Evolutionary conservation across 2,797 vertebrate species (phyloP).

Genomic region (Trachops cirrhosus): DNA sequence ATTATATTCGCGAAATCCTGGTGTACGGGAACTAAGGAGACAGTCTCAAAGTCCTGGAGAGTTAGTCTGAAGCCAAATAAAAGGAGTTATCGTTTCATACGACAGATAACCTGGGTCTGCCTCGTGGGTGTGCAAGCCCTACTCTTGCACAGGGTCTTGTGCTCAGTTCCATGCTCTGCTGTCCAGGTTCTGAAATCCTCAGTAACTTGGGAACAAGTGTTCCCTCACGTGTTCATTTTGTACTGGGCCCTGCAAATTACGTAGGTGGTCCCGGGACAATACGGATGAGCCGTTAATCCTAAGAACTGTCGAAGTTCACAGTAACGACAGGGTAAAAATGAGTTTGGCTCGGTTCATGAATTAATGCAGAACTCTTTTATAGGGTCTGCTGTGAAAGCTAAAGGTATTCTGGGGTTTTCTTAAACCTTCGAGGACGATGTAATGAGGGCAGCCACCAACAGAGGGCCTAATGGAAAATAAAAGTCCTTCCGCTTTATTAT

Average conservation of each 20-base stretch:
- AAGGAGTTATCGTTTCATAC: not conserved
- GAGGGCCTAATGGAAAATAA: not conserved
- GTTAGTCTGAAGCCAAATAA: not conserved
- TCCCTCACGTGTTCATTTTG: not conserved
- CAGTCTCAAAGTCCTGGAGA: not conserved
- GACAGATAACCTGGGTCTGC: not conserved
- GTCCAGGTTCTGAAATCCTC: not conserved
- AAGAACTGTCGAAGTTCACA: not conserved
- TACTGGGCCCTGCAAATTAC: not conserved
- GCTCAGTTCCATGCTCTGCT: not conserved
- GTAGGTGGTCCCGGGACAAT: not conserved
- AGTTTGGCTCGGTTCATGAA: not conserved
- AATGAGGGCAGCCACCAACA: conserved; percentile 34
- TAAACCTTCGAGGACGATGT: not conserved
- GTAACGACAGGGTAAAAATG: not conserved
- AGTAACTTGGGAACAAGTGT: not conserved
- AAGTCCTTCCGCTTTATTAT: not conserved
- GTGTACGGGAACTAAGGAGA: not conserved
- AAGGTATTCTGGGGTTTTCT: not conserved
- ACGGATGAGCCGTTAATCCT: not conserved
- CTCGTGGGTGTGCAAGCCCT: not conserved
- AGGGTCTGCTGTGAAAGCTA: not conserved
- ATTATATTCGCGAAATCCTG: not conserved
- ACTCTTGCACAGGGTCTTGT: not conserved
- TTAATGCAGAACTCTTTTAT: not conserved